These are phyloP conservation scores for Aleiodes leptofemur DNA, from an alignment of 2,888 invertebrate species.

Conservation along the genomic window DNA sequence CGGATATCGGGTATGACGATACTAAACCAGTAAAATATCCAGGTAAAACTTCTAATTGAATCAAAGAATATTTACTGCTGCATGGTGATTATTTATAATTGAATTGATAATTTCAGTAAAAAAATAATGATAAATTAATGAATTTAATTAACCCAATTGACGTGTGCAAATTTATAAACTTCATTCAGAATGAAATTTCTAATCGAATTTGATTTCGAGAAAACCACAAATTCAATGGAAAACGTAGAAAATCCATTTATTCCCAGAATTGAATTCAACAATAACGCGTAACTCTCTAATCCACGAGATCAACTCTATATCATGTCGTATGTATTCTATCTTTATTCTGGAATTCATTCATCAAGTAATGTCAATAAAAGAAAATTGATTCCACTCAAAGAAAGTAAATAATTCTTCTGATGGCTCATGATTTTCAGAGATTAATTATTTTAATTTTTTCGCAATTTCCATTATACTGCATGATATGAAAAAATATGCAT, in stretches of 20 bases:
- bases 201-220: slow-evolving; percentile 17
- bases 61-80: slow-evolving; percentile 17
- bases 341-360: too few relatives aligned
- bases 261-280: too few relatives aligned
- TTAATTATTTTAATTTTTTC: too few relatives aligned
- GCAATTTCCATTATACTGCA: too few relatives aligned
- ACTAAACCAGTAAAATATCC: slow-evolving; percentile 61
- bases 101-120: not conserved
- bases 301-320: too few relatives aligned
- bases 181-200: slow-evolving; percentile 32
- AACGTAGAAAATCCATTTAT: not conserved
- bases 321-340: too few relatives aligned
- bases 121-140: not conserved
- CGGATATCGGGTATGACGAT: slow-evolving; percentile 69
- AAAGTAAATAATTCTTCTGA: too few relatives aligned
- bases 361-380: too few relatives aligned
- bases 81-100: slow-evolving; percentile 25
- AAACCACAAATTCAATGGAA: not conserved
- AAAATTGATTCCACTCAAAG: too few relatives aligned
- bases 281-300: too few relatives aligned
- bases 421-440: too few relatives aligned
- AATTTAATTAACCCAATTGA: not conserved
- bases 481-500: too few relatives aligned
- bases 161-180: slow-evolving; percentile 18
- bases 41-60: slow-evolving; percentile 63